Conservation (phyloP, 2,797 vertebrate species). For the Peromyscus melanophrys region DNA sequence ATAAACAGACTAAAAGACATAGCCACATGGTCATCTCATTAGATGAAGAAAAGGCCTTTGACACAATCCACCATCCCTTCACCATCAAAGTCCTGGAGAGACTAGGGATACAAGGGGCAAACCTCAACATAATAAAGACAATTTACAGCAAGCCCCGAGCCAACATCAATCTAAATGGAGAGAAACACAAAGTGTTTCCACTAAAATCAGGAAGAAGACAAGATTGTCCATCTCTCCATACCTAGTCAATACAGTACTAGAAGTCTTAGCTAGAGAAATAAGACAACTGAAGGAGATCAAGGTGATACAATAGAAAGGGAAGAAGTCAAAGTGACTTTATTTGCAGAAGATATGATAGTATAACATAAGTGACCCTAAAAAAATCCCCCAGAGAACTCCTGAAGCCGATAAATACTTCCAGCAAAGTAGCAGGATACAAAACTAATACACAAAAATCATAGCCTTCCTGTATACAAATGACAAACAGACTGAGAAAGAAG, state of each 20-base stretch:
- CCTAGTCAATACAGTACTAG: neutral
- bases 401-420: neutral
- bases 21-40: neutral
- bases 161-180: neutral
- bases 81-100: neutral
- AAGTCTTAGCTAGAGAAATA: neutral
- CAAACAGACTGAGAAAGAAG: neutral
- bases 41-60: neutral
- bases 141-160: neutral
- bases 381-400: neutral
- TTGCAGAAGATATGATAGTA: neutral
- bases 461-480: neutral
- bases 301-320: neutral
- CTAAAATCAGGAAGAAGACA: neutral
- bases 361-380: neutral
- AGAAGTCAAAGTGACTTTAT: neutral
- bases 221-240: neutral
- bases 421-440: neutral
- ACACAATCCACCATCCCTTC: neutral
- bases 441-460: neutral
- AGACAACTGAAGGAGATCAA: neutral
- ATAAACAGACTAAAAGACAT: neutral
- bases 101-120: neutral
- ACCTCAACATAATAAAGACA: neutral
- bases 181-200: neutral